phyloP scores from a whole-genome alignment of 2,797 vertebrate species.

The Silurus lanzhouensis region DNA sequence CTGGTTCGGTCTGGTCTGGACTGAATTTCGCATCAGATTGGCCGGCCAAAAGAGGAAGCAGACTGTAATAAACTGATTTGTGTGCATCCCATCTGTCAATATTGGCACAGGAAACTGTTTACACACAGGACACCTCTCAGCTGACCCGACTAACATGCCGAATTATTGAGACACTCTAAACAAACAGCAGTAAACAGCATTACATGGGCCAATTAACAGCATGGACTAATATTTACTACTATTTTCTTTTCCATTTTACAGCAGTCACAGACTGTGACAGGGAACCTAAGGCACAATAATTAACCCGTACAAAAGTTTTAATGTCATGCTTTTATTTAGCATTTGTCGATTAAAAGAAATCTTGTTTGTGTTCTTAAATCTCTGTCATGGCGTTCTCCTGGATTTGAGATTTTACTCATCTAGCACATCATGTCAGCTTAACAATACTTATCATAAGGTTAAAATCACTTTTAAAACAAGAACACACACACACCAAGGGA shows the following conservation, averaged over 20 bases:
- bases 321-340: background rate
- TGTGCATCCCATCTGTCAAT: slow-evolving; percentile 54
- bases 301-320: background rate
- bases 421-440: background rate
- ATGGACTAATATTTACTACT: slow-evolving; percentile 2
- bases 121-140: slow-evolving; percentile 48
- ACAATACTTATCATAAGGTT: background rate
- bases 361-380: background rate
- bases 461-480: background rate
- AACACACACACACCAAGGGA: background rate
- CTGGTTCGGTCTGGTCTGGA: slow-evolving; percentile 30
- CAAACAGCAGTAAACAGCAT: slow-evolving; percentile 46
- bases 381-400: background rate
- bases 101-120: slow-evolving; percentile 51
- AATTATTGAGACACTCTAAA: slow-evolving; percentile 45
- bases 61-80: slow-evolving; percentile 60
- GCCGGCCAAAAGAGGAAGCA: slow-evolving; percentile 53
- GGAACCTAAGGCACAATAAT: background rate
- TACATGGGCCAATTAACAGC: slow-evolving; percentile 32
- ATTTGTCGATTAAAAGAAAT: background rate
- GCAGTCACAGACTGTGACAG: background rate
- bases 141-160: slow-evolving; percentile 38
- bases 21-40: slow-evolving; percentile 26
- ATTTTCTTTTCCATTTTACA: background rate
- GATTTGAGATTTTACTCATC: background rate